phyloP scores from a whole-genome alignment of 2,888 invertebrate genomes.

The Galerucella calmariensis region DNA sequence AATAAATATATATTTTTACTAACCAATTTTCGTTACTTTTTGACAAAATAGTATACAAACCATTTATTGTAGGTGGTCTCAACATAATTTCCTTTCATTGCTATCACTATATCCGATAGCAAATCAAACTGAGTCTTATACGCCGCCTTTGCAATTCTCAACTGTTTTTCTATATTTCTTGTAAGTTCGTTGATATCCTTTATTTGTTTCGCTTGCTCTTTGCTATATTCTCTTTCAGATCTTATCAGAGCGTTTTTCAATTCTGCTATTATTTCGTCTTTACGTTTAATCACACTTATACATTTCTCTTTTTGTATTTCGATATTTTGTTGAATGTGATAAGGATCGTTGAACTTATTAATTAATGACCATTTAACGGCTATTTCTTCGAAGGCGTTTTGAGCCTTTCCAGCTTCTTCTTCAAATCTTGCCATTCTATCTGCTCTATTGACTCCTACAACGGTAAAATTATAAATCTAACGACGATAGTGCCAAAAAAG shows the following conservation, averaged over 20 bases:
- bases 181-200: conserved; percentile 85
- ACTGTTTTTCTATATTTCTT: conserved; percentile 85
- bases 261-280: conserved; percentile 76
- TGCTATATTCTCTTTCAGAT: conserved; percentile 72
- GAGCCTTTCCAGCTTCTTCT: conserved; percentile 73
- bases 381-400: conserved; percentile 74
- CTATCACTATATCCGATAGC: background rate
- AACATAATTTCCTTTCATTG: background rate
- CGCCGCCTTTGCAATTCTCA: conserved; percentile 76
- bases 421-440: conserved; percentile 72
- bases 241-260: conserved; percentile 76
- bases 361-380: conserved; percentile 73
- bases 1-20: no score
- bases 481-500: background rate
- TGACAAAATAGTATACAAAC: background rate
- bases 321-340: conserved; percentile 78
- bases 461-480: no score
- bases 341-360: conserved; percentile 76
- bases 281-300: conserved; percentile 74
- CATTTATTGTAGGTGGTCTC: background rate
- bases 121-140: conserved; percentile 79
- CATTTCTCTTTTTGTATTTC: conserved; percentile 75
- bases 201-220: conserved; percentile 76
- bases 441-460: conserved; percentile 50
- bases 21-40: no score